Evolutionary conservation across 2,888 invertebrate genomes (phyloP), one percentile per base, ranked within the genome.

Genomic region (Microplitis manilae): DNA sequence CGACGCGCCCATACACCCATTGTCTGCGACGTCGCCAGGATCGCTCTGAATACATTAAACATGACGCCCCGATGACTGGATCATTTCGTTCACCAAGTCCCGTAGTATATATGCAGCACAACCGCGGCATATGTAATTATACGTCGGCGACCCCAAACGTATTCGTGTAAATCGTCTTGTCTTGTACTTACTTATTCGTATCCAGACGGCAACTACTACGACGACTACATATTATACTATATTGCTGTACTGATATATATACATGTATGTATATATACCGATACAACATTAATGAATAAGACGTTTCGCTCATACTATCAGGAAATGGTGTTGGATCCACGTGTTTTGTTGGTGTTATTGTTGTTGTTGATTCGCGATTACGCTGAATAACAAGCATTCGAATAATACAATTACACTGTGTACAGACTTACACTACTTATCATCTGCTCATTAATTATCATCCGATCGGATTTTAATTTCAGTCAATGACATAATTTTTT

Each of bases 41-140:
- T 81, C 82, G 85, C 84, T 85, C 85, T 81, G 85, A 86, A 85
- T 85, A 82, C 86, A 86, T 85, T 85, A 85, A 85, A 85, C 83
- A 82, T 84, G 83, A 83, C 82, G 81, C 72, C 81, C 79, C 83
- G 83, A 84, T 85, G 85, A 85, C 84, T 85, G 83, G 81, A 83
- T 84, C 81, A 83, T 84, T 84, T 83, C 81, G 81, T 84, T 79
- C 79, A 80, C 80, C 81, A 81, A 83, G 84, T 84, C 82, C 80
- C 83, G 79, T 78, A 77, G 77, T 77, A 77, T 71, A 78, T 76
- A 68, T 78, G 77, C 78, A 79, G 70, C 61, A 80, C 20, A 62
- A 81, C 82, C 81, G 79, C 81, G 84, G 83, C 83, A 84, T 84
- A 82, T 83, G 83, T 84, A 84, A 85, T 85, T 85, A 80, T 75